Base-by-base conservation (phyloP, 2,113 vertebrate species). In the Vanacampus margaritifer region DNA sequence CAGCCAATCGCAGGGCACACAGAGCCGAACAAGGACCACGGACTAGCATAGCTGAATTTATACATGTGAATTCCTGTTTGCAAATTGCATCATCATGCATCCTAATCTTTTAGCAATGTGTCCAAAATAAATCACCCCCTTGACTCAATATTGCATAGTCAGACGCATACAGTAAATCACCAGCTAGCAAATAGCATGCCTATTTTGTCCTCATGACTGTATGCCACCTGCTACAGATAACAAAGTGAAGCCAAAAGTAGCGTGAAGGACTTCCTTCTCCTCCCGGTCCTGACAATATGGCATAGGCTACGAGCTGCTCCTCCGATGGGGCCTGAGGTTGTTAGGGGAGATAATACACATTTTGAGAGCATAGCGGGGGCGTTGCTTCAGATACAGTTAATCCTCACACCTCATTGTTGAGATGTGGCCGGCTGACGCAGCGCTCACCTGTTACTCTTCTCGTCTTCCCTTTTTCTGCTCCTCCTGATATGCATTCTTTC, bases 311-410 rank as follows among this genome's bases (percentile, higher is more conserved):
- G 78, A 84, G 73, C 72, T 45, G 65, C 7, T 66, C 64, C 65
- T 74, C 62, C 57, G 46, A 75, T 50, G 26, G 39, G 73, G n/a
- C 56, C 2, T 45, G 43, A 67, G 56, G 66, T 43, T 3, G n/a
- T 65, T 17, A 62, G 64, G 64, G 75, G 67, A 37, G 81, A 76
- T 82, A 75, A 84, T 78, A 76, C 68, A 82, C 69, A 76, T 86
- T 84, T 81, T 72, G 81, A 76, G 79, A 84, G 64, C 69, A 69
- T 68, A 66, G 79, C 58, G 74, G 78, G 82, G 86, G 84, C 59
- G 84, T 87, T 46, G 16, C 45, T 74, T 73, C 74, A 88, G 80
- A 87, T 79, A 87, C 67, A 56, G 79, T 71, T 85, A 84, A 91
- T 90, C 86, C 78, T 83, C 73, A 84, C 83, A 86, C 82, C 84